A percentile compares a stretch with the other conserved stretches of the same genome.
Conservation (phyloP, 2,113 vertebrate species). For the Ammodytes marinus region DNA sequence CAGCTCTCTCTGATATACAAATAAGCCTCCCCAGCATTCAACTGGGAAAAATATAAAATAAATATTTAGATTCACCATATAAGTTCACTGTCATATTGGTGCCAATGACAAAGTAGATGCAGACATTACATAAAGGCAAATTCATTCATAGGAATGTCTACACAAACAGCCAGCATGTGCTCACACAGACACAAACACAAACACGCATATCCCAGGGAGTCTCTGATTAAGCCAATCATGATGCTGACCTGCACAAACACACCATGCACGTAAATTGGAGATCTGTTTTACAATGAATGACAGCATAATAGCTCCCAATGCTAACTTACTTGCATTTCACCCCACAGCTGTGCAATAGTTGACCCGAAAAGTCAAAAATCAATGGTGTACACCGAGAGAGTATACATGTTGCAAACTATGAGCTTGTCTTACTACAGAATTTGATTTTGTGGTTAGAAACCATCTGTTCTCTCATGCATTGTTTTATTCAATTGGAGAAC, state of each 20-base stretch:
- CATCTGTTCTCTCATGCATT: neutral
- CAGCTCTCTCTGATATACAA: constrained; percentile 39
- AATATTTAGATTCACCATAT: constrained; percentile 48
- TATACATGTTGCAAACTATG: neutral
- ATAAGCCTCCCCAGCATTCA: constrained; percentile 56
- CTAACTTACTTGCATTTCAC: neutral
- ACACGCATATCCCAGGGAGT: neutral
- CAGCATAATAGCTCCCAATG: neutral
- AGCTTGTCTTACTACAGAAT: constrained; percentile 4
- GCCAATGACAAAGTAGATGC: neutral
- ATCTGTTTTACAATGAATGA: neutral
- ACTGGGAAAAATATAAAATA: constrained; percentile 29
- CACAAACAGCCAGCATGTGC: neutral
- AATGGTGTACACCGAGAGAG: neutral
- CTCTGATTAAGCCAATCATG: constrained; percentile 22
- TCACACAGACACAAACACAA: neutral
- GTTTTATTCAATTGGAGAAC: neutral
- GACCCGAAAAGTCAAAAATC: constrained; percentile 12
- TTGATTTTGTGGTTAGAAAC: neutral
- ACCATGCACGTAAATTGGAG: constrained; percentile 1
- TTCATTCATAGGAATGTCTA: neutral
- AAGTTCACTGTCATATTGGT: constrained; percentile 35
- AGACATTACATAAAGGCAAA: neutral
- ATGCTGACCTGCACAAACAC: neutral
- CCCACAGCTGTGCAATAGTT: neutral